Conservation (phyloP, 2,797 vertebrate species). For the Myotis findleyi region DNA sequence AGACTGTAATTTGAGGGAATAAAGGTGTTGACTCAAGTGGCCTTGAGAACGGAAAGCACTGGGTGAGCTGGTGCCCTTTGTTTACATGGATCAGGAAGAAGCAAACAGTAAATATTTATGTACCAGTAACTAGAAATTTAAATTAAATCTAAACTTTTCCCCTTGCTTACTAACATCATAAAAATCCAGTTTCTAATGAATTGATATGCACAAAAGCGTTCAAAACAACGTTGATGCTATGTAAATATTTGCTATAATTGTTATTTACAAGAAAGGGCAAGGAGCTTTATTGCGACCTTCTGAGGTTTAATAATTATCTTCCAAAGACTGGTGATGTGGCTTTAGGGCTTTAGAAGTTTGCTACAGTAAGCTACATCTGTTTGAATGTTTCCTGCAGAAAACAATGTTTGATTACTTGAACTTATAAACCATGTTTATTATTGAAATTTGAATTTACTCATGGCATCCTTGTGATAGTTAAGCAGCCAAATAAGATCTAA, state of each 20-base stretch:
- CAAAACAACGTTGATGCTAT: background rate
- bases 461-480: slow-evolving; percentile 12
- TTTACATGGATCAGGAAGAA: slow-evolving; percentile 43
- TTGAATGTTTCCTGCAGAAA: slow-evolving; percentile 43
- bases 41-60: background rate
- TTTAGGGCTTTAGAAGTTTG: slow-evolving; percentile 36
- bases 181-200: slow-evolving; percentile 60
- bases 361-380: background rate
- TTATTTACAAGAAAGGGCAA: slow-evolving; percentile 59
- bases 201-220: slow-evolving; percentile 27
- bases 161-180: slow-evolving; percentile 1
- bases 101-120: slow-evolving; percentile 57
- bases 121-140: slow-evolving; percentile 30
- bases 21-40: slow-evolving; percentile 44
- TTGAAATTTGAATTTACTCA: slow-evolving; percentile 35
- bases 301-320: slow-evolving; percentile 1
- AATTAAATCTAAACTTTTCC: slow-evolving; percentile 56
- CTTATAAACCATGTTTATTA: slow-evolving; percentile 49
- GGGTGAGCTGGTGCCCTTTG: background rate
- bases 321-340: background rate
- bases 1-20: background rate
- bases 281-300: background rate
- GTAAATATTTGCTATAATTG: slow-evolving; percentile 68
- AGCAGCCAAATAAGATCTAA: background rate
- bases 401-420: slow-evolving; percentile 48